Conservation (phyloP, 2,888 invertebrate species). For the Cryptocheilus praepositus region DNA sequence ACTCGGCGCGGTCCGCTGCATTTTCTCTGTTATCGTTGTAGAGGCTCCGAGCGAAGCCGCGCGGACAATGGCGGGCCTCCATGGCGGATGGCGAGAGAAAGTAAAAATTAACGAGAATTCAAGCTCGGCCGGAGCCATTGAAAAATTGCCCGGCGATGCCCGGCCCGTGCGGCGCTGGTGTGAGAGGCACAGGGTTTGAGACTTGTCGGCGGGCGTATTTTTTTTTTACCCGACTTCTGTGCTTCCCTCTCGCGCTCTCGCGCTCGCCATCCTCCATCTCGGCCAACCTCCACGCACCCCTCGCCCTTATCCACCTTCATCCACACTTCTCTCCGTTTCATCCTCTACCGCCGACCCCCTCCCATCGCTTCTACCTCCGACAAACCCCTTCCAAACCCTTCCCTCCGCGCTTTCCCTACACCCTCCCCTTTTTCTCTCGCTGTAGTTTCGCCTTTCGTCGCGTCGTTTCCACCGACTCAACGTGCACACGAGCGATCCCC, state of each 20-base stretch:
- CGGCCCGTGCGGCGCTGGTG: constrained; percentile 34
- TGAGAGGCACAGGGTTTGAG: constrained; percentile 58
- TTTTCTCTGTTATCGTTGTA: constrained; percentile 72
- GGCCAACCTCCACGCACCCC: constrained; percentile 2
- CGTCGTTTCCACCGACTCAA: too few relatives aligned
- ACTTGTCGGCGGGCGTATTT: constrained; percentile 59
- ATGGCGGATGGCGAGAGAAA: constrained; percentile 70
- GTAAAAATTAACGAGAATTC: constrained; percentile 74
- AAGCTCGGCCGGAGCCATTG: constrained; percentile 73
- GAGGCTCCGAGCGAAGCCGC: constrained; percentile 65
- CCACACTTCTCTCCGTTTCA: constrained; percentile 3
- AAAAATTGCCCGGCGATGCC: constrained; percentile 68
- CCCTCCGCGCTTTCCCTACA: neutral
- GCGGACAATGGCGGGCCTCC: constrained; percentile 63
- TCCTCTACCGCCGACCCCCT: neutral
- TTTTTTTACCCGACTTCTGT: constrained; percentile 44
- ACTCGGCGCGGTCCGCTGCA: constrained; percentile 65
- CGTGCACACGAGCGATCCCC: neutral
- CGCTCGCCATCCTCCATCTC: constrained; percentile 6
- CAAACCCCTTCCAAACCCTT: neutral
- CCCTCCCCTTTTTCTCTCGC: neutral
- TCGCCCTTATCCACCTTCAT: constrained; percentile 7
- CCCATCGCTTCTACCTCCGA: neutral
- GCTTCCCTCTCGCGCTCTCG: constrained; percentile 33
- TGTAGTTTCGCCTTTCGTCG: neutral